phyloP scores from a whole-genome alignment of 2,888 invertebrate species.

The Cataglyphis rosenhaueri region DNA sequence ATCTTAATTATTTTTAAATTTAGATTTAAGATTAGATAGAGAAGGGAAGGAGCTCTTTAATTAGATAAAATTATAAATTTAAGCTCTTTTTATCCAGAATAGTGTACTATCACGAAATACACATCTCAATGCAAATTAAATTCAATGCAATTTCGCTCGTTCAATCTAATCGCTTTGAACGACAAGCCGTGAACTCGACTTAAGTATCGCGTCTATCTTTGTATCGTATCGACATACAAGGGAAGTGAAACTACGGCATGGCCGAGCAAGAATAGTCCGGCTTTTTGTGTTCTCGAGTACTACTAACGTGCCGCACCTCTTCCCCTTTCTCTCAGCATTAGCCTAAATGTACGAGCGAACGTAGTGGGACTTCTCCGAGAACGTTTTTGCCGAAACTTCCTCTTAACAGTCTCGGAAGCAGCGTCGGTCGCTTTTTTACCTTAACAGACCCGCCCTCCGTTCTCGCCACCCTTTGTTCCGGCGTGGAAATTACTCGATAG shows the following conservation, averaged over 20 bases:
- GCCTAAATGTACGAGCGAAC: conserved; percentile 60
- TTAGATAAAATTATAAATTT: neutral
- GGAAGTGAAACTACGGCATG: conserved; percentile 26
- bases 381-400: conserved; percentile 66
- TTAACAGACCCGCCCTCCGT: conserved; percentile 60
- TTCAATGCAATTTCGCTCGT: conserved; percentile 19
- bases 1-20: neutral
- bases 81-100: neutral
- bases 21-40: neutral
- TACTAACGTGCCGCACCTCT: conserved; percentile 3
- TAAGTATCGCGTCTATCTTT: conserved; percentile 17
- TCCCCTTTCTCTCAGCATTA: conserved; percentile 50
- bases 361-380: conserved; percentile 17
- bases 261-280: conserved; percentile 46
- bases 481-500: conserved; percentile 55
- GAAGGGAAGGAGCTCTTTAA: neutral
- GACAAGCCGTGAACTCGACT: conserved; percentile 19
- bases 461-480: conserved; percentile 37
- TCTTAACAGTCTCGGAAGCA: conserved; percentile 57
- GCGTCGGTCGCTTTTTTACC: conserved; percentile 60
- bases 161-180: neutral
- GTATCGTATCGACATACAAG: neutral
- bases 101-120: neutral
- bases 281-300: conserved; percentile 30
- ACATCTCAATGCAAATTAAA: conserved; percentile 29